Percentiles rank a stretch among this genome's conserved stretches.
phyloP scores from a whole-genome alignment of 2,797 vertebrate genomes.

The Amblyraja radiata region DNA sequence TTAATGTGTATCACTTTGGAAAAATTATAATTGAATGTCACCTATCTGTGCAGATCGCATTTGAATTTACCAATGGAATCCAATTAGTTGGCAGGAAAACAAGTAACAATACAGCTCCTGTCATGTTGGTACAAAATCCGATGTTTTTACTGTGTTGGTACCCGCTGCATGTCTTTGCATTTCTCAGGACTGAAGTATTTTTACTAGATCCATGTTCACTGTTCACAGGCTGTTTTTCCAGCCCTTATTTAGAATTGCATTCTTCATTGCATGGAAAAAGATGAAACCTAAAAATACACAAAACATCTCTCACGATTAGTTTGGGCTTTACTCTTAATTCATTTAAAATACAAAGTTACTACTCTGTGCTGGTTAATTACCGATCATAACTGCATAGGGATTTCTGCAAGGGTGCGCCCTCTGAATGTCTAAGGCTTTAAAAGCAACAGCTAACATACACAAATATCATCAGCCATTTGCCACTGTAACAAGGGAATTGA shows the following conservation, averaged over 20 bases:
- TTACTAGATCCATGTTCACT: background rate
- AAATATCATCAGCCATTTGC: background rate
- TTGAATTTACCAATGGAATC: background rate
- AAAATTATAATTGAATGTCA: too few relatives aligned
- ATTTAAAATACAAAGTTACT: background rate
- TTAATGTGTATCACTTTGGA: too few relatives aligned
- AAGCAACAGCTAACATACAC: background rate
- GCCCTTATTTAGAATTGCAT: background rate
- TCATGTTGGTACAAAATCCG: background rate
- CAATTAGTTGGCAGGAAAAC: background rate
- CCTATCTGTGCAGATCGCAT: too few relatives aligned
- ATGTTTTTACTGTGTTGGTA: background rate
- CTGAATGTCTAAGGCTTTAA: background rate
- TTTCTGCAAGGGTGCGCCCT: too few relatives aligned
- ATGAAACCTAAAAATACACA: background rate
- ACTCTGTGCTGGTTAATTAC: background rate
- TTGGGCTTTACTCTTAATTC: background rate
- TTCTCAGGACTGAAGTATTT: background rate
- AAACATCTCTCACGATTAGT: background rate
- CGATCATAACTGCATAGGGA: background rate
- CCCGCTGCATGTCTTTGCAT: background rate
- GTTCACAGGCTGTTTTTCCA: background rate
- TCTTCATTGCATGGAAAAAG: background rate
- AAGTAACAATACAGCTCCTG: background rate
- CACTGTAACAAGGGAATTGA: background rate